Evolutionary conservation across 2,888 invertebrate species (phyloP).

Genomic region (Dynastes tityus): DNA sequence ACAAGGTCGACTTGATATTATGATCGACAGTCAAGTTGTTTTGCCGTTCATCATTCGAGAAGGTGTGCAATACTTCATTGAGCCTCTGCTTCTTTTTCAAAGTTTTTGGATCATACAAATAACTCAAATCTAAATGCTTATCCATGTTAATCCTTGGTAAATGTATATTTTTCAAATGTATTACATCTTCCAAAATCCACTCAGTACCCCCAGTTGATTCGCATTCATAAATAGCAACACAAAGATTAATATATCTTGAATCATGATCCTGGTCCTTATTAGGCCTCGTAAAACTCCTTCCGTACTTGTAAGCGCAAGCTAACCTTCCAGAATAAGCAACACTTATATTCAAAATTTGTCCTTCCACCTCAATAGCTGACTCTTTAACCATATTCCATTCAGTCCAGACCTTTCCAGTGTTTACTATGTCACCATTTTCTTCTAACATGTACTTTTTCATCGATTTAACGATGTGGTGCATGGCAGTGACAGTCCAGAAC

Average conservation of each 20-base stretch:
- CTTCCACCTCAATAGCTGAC: slow-evolving; percentile 77
- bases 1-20: slow-evolving; percentile 71
- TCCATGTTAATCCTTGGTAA: slow-evolving; percentile 87
- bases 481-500: slow-evolving; percentile 80
- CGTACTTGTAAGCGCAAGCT: slow-evolving; percentile 97
- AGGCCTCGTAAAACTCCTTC: slow-evolving; percentile 89
- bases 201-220: slow-evolving; percentile 97
- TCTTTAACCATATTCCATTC: slow-evolving; percentile 73
- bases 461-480: slow-evolving; percentile 61
- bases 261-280: slow-evolving; percentile 77
- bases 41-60: slow-evolving; percentile 84
- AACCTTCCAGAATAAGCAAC: slow-evolving; percentile 98
- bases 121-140: slow-evolving; percentile 87
- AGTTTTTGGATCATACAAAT: slow-evolving; percentile 84
- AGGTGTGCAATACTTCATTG: slow-evolving; percentile 86
- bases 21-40: slow-evolving; percentile 64
- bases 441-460: slow-evolving; percentile 64
- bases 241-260: slow-evolving; percentile 89
- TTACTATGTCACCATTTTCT: slow-evolving; percentile 66
- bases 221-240: slow-evolving; percentile 98
- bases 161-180: slow-evolving; percentile 93
- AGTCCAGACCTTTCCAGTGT: slow-evolving; percentile 67
- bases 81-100: slow-evolving; percentile 87
- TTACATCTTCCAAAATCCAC: slow-evolving; percentile 96
- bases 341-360: slow-evolving; percentile 92